Conservation (phyloP, 1,140 invertebrate species). For the Galleria mellonella region DNA sequence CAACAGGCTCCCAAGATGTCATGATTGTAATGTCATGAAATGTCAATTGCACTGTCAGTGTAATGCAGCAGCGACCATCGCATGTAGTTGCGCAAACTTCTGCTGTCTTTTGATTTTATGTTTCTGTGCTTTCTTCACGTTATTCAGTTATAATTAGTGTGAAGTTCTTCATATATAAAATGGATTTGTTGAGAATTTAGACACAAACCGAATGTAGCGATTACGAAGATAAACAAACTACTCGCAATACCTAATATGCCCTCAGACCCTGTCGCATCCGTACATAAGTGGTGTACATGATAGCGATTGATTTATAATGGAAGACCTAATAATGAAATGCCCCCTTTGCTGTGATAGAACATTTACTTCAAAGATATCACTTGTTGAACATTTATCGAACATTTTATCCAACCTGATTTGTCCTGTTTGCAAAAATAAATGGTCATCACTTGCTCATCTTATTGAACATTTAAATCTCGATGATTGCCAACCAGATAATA, state of each 20-base stretch:
- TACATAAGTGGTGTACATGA: conserved; percentile 8
- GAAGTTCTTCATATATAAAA: conserved; percentile 66
- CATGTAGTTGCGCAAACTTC: too few relatives aligned
- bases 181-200: conserved; percentile 57
- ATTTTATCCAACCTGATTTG: conserved; percentile 77
- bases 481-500: conserved; percentile 27
- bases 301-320: conserved; percentile 72
- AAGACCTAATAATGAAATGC: conserved; percentile 73
- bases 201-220: conserved; percentile 54
- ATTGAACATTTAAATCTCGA: conserved; percentile 72
- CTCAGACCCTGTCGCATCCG: background rate
- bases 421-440: conserved; percentile 74
- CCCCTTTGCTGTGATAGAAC: conserved; percentile 79
- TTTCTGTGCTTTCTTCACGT: conserved; percentile 34
- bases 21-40: too few relatives aligned
- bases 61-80: too few relatives aligned
- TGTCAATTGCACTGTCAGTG: too few relatives aligned
- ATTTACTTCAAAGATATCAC: conserved; percentile 74
- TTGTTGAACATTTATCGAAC: conserved; percentile 77
- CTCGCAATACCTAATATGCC: background rate
- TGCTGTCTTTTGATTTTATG: conserved; percentile 5
- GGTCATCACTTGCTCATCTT: conserved; percentile 68
- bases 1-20: too few relatives aligned
- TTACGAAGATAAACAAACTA: conserved; percentile 15
- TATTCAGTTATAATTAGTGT: conserved; percentile 43